phyloP scores from a whole-genome alignment of 1,140 invertebrate genomes.

The Nebria ingens region DNA sequence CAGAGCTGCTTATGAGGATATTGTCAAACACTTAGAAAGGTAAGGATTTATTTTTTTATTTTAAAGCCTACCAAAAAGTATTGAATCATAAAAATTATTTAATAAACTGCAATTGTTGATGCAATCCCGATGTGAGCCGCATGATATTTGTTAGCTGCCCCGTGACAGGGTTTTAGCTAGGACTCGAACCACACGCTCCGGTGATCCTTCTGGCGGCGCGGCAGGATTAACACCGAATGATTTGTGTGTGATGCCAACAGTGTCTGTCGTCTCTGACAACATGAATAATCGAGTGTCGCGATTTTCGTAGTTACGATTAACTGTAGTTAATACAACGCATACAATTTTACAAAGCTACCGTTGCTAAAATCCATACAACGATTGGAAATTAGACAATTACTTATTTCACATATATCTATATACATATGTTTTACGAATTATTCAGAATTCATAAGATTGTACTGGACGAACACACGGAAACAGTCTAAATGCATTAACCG shows the following conservation, averaged over 20 bases:
- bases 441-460: too few relatives aligned
- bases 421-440: too few relatives aligned
- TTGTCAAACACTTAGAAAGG: constrained; percentile 86
- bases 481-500: too few relatives aligned
- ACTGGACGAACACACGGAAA: too few relatives aligned
- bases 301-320: too few relatives aligned
- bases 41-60: constrained; percentile 39
- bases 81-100: not conserved
- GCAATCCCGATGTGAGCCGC: not conserved
- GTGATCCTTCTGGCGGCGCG: constrained; percentile 17
- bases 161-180: constrained; percentile 20
- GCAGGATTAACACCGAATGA: not conserved
- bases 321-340: too few relatives aligned
- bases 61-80: not conserved
- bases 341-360: too few relatives aligned
- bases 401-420: too few relatives aligned
- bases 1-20: constrained; percentile 84
- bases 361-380: too few relatives aligned
- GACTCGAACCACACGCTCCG: constrained; percentile 12
- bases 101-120: not conserved
- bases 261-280: not conserved
- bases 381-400: too few relatives aligned
- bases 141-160: constrained; percentile 25
- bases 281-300: not conserved
- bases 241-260: not conserved